Evolutionary conservation across 2,888 invertebrate species (phyloP), one percentile per base, ranked within the genome.

Genomic region (Abrostola triplasia): DNA sequence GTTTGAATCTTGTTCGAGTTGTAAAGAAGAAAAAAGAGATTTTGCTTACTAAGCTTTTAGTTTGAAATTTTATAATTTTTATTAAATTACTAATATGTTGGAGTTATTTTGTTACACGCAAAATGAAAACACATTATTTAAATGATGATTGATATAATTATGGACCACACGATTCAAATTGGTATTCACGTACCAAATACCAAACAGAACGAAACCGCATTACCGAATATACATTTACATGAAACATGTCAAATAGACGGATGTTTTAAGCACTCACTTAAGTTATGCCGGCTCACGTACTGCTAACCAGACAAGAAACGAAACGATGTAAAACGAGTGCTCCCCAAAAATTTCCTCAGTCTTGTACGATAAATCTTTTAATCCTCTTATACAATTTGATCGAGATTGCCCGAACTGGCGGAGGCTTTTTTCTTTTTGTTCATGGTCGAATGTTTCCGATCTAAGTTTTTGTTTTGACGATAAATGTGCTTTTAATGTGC

Each of bases 321-420:
- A 86, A 88, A 88, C 88, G 88, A 90, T 90, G 91, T 91, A 91
- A 91, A 92, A 90, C 84, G 86, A 87, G 88, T 85, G 86, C 89
- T 76, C 64, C 88, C 84, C 89, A 90, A 91, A 92, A 90, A 90
- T 91, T 89, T 88, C 92, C 90, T 89, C 88, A 88, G 89, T 90
- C 92, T 92, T 89, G 88, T 89, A 88, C 88, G 85, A 90, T 92
- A 92, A 93, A 93, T 93, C 92, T 90, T 91, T 89, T 94, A 93
- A 93, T 93, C 93, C 90, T 90, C 91, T 92, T 91, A 92, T 87
- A 91, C 90, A 91, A 92, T 93, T 92, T 91, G 91, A 92, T 92
- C 90, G 89, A 88, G 92, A 92, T 92, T 89, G 90, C 84, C 86
- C 82, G 84, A 78, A 85, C 84, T 79, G 81, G 58, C 44, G 79